A percentile compares a stretch with the other conserved stretches of the same genome.
Conservation (phyloP, 2,113 vertebrate species). For the Mobula birostris region DNA sequence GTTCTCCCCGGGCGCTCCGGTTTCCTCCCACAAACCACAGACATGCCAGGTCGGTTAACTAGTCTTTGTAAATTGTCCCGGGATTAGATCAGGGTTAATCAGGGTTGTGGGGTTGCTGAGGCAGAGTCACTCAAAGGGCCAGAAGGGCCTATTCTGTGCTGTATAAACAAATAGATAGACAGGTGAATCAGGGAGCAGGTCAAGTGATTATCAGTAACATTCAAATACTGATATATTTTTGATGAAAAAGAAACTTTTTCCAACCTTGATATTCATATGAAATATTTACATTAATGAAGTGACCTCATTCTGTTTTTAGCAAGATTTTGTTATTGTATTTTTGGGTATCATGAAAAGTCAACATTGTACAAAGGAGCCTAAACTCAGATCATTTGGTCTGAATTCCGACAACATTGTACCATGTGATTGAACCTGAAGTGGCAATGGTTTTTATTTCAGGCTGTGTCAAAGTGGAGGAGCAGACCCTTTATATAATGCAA, state of each 20-base stretch:
- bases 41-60: too few species aligned
- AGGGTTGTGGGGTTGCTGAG: too few species aligned
- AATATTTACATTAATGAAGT: not conserved
- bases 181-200: too few species aligned
- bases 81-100: too few species aligned
- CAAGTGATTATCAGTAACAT: not conserved
- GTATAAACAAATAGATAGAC: too few species aligned
- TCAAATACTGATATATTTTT: not conserved
- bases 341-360: not conserved
- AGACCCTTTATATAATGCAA: not conserved
- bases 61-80: too few species aligned
- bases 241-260: not conserved
- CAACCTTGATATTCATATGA: not conserved
- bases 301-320: not conserved
- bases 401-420: not conserved
- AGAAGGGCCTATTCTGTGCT: too few species aligned
- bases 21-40: too few species aligned
- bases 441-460: conserved; percentile 2
- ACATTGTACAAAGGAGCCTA: not conserved
- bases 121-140: too few species aligned
- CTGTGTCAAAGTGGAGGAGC: not conserved
- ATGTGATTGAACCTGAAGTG: conserved; percentile 4
- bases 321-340: conserved; percentile 17
- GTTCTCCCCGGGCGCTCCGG: too few species aligned
- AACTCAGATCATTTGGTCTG: not conserved